A percentile compares a stretch with the other conserved stretches of the same genome.
Conservation (phyloP, 2,888 invertebrate species). For the Himalopsyche kuldschensis region DNA sequence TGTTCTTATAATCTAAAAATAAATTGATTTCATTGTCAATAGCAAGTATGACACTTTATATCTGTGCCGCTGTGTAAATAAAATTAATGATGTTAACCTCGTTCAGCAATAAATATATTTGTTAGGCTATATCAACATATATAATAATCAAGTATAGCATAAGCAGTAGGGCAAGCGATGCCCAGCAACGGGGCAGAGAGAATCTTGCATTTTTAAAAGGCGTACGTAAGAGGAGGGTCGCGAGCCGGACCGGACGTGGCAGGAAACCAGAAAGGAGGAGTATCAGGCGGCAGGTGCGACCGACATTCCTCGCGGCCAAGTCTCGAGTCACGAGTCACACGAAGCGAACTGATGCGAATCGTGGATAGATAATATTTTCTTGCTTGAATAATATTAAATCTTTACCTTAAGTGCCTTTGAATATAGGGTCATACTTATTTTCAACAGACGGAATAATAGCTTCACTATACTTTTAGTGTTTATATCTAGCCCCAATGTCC, state of each 20-base stretch:
- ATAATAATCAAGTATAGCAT: neutral
- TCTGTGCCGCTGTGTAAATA: too few relatives aligned
- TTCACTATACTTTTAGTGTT: too few relatives aligned
- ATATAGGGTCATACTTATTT: too few relatives aligned
- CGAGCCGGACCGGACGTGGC: neutral
- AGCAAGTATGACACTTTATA: too few relatives aligned
- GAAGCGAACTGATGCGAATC: neutral
- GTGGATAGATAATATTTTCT: neutral
- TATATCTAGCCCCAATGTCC: too few relatives aligned
- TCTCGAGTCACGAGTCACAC: neutral
- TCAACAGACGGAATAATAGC: too few relatives aligned
- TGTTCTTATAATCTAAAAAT: too few relatives aligned
- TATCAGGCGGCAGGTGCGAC: neutral
- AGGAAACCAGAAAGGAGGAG: neutral
- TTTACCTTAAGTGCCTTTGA: neutral
- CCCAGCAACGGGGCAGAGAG: neutral
- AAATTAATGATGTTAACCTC: too few relatives aligned
- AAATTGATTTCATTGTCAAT: too few relatives aligned
- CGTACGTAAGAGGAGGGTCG: neutral
- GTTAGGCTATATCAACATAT: too few relatives aligned
- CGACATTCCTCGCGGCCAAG: neutral
- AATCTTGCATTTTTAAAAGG: constrained; percentile 16
- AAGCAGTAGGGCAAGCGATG: neutral
- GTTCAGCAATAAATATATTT: too few relatives aligned
- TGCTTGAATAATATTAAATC: neutral